Percentiles rank a stretch among this genome's conserved stretches.
Conservation (phyloP, 2,113 vertebrate genomes). For the Petaurus breviceps region DNA sequence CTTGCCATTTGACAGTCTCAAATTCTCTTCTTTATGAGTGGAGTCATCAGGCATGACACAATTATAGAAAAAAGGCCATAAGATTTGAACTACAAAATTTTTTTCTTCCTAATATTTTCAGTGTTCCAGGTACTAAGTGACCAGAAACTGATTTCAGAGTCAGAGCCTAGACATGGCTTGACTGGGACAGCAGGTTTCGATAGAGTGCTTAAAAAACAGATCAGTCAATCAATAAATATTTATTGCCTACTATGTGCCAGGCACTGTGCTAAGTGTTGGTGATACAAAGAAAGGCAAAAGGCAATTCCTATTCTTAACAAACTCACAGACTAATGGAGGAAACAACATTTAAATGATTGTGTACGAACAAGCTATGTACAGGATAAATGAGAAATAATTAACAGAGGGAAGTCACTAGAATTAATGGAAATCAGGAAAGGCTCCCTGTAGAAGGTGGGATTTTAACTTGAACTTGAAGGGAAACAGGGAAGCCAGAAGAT, state of each 20-base stretch:
- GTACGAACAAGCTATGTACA: not conserved
- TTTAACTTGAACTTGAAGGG: not conserved
- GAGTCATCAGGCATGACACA: constrained; percentile 1
- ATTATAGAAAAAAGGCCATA: not conserved
- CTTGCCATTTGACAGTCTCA: not conserved
- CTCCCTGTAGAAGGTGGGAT: not conserved
- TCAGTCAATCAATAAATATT: not conserved
- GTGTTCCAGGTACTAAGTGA: not conserved
- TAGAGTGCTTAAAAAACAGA: not conserved
- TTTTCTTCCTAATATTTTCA: not conserved
- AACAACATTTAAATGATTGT: not conserved
- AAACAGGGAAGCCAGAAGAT: not conserved
- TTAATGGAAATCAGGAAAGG: not conserved
- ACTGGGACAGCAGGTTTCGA: not conserved
- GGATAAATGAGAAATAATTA: not conserved
- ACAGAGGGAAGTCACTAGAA: not conserved
- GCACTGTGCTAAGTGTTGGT: not conserved
- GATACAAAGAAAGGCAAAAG: not conserved
- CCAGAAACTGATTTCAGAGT: not conserved
- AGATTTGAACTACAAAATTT: not conserved
- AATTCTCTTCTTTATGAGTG: not conserved
- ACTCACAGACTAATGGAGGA: not conserved
- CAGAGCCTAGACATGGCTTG: not conserved
- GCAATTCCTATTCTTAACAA: not conserved
- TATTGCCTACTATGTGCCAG: not conserved